A percentile compares a stretch with the other conserved stretches of the same genome.
Evolutionary conservation across 2,888 invertebrate genomes (phyloP).

Genomic region (Spodoptera littoralis): DNA sequence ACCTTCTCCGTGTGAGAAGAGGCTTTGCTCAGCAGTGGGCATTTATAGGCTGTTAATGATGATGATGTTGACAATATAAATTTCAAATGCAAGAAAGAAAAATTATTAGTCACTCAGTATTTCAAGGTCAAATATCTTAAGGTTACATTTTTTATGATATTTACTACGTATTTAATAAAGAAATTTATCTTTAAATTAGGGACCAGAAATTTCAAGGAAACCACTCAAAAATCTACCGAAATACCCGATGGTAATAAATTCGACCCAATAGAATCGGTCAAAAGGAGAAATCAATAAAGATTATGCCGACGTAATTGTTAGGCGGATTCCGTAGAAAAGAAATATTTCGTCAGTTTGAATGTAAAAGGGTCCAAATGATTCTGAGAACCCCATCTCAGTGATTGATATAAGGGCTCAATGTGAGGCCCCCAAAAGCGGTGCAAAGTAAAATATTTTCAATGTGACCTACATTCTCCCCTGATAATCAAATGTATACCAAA

Average conservation of each 20-base stretch:
- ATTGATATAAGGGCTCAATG: conserved; percentile 53
- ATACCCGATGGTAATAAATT: conserved; percentile 31
- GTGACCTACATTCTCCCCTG: conserved; percentile 19
- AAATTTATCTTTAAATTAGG: too few relatives aligned
- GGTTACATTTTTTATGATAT: too few relatives aligned
- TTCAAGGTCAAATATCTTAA: too few relatives aligned
- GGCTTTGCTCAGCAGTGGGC: too few relatives aligned
- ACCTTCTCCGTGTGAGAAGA: too few relatives aligned
- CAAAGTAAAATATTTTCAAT: conserved; percentile 39
- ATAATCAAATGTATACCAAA: conserved; percentile 12
- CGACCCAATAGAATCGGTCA: conserved; percentile 13
- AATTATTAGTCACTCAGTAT: too few relatives aligned
- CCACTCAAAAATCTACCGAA: conserved; percentile 5
- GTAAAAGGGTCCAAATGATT: conserved; percentile 56
- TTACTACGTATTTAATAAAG: too few relatives aligned
- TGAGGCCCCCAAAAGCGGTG: conserved; percentile 33
- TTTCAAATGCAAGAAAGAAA: too few relatives aligned
- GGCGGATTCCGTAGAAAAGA: conserved; percentile 51
- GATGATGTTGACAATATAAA: too few relatives aligned
- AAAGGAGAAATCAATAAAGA: conserved; percentile 39
- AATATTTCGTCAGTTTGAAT: conserved; percentile 49
- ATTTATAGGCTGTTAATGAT: too few relatives aligned
- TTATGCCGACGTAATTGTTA: conserved; percentile 49
- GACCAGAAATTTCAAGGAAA: too few relatives aligned
- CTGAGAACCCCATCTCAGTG: conserved; percentile 48